Conservation (phyloP, 2,797 vertebrate genomes). For the Mico argentatus region DNA sequence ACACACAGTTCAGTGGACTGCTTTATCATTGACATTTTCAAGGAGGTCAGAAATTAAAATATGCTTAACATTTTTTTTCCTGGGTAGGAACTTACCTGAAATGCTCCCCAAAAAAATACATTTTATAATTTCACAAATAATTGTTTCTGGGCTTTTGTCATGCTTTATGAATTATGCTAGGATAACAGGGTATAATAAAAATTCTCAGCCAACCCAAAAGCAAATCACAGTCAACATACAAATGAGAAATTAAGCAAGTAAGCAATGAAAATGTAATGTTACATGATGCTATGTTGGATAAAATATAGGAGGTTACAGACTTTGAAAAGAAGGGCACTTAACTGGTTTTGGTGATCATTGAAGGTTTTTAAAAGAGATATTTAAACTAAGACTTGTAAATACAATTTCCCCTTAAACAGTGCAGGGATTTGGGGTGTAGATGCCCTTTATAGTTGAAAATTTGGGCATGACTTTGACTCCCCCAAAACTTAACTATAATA, state of each 20-base stretch:
- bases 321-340: not conserved
- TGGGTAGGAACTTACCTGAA: not conserved
- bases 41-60: not conserved
- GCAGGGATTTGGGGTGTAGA: not conserved
- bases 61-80: not conserved
- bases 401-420: not conserved
- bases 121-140: not conserved
- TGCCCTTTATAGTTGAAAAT: not conserved
- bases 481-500: not conserved
- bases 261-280: not conserved
- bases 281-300: not conserved
- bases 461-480: not conserved
- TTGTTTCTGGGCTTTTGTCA: not conserved
- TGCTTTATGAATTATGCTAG: not conserved
- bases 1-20: not conserved
- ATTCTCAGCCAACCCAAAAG: not conserved
- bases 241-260: not conserved
- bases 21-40: not conserved
- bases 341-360: not conserved
- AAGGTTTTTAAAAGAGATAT: not conserved
- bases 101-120: not conserved
- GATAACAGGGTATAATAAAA: not conserved
- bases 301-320: not conserved
- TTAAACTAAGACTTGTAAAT: not conserved
- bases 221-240: not conserved